phyloP scores from a whole-genome alignment of 2,113 vertebrate genomes.

The Micromys minutus region DNA sequence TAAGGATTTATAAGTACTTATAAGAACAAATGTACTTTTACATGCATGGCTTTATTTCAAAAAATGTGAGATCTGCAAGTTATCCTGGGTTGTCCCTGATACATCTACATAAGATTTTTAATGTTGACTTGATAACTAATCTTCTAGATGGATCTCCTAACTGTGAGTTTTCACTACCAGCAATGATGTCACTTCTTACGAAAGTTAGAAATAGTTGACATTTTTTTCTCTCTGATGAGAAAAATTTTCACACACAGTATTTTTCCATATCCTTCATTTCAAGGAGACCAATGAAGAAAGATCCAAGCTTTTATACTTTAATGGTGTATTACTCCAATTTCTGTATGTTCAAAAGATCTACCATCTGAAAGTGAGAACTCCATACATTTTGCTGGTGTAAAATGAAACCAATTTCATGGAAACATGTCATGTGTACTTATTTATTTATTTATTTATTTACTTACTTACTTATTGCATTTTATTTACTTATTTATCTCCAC shows the following conservation, averaged over 20 bases:
- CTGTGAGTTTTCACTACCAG: not conserved
- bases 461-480: too few species aligned
- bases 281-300: not conserved
- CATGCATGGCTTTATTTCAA: not conserved
- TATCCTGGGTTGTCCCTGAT: not conserved
- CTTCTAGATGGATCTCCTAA: not conserved
- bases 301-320: not conserved
- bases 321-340: not conserved
- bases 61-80: not conserved
- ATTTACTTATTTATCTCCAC: too few species aligned
- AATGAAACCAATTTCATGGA: not conserved
- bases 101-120: not conserved
- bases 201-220: not conserved
- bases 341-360: not conserved
- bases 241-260: not conserved
- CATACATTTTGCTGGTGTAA: not conserved
- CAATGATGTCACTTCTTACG: not conserved
- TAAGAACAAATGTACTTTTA: not conserved
- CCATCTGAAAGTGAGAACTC: not conserved
- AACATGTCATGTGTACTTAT: not conserved
- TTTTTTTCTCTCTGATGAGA: not conserved
- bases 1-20: not conserved
- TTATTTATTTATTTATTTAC: too few species aligned
- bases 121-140: not conserved
- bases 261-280: not conserved